A percentile compares a stretch with the other conserved stretches of the same genome.
These are phyloP conservation scores for Pseudococcus jackbeardsleyi DNA, from an alignment of 2,888 invertebrate species.

Conservation along the genomic window DNA sequence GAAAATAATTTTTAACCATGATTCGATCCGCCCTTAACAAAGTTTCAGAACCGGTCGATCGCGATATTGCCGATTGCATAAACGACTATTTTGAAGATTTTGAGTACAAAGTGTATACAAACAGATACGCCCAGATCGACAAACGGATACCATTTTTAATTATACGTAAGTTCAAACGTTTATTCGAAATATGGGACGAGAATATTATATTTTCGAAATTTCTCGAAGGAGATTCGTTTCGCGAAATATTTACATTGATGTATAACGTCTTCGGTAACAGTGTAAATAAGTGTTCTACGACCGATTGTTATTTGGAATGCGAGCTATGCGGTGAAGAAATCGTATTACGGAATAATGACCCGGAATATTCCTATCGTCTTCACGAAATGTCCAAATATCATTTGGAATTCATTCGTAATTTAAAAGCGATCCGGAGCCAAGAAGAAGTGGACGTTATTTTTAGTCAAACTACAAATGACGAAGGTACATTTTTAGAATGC, in stretches of 20 bases:
- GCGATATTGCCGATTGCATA: background rate
- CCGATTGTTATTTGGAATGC: background rate
- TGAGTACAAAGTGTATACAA: background rate
- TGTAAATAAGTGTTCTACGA: background rate
- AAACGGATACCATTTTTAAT: background rate
- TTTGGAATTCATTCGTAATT: background rate
- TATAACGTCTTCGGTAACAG: background rate
- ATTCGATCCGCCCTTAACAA: background rate
- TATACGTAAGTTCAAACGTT: background rate
- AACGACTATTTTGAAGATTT: constrained; percentile 17
- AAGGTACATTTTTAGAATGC: background rate
- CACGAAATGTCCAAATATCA: constrained; percentile 1
- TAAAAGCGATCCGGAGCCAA: background rate
- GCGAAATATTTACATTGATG: background rate
- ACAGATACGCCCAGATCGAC: background rate
- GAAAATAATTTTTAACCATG: background rate
- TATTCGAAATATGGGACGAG: constrained; percentile 26
- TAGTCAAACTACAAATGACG: background rate
- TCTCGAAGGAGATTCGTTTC: background rate
- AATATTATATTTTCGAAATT: background rate
- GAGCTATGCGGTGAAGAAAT: constrained; percentile 10
- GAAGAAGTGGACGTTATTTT: background rate
- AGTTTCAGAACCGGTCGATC: background rate
- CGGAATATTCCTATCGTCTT: background rate
- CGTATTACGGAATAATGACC: background rate